Evolutionary conservation across 2,113 vertebrate genomes (phyloP).

Genomic region (Coracopsis vasa): DNA sequence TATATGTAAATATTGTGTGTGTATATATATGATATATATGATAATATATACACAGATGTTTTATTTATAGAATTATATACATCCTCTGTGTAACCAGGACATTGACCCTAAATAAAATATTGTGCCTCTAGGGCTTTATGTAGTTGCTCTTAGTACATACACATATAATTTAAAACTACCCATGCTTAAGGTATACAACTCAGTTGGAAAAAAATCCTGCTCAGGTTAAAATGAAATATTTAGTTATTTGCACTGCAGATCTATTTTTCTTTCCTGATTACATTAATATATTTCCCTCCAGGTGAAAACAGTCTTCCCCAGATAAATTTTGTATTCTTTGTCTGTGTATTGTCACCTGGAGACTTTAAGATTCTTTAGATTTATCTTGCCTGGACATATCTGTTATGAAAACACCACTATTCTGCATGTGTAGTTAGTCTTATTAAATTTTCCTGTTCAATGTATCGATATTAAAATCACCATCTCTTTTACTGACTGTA

Average conservation of each 20-base stretch:
- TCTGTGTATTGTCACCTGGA: background rate
- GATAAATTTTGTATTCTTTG: background rate
- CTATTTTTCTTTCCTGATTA: background rate
- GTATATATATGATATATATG: background rate
- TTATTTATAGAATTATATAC: background rate
- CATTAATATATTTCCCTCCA: background rate
- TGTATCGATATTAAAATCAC: conserved; percentile 47
- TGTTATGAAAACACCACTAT: background rate
- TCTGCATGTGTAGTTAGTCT: background rate
- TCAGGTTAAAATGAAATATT: background rate
- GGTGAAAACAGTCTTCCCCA: background rate
- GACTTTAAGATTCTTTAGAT: background rate
- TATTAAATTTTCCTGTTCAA: background rate
- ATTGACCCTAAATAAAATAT: background rate
- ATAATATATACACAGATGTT: background rate
- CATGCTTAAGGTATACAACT: background rate
- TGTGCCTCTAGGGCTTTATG: background rate
- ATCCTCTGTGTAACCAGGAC: background rate
- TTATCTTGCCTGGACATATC: background rate
- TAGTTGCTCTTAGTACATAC: background rate
- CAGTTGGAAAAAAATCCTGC: background rate
- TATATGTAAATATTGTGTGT: background rate
- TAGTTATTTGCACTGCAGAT: background rate
- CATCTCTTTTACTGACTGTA: background rate
- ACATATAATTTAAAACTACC: background rate